phyloP scores from a whole-genome alignment of 2,888 invertebrate species.

The Anodontia alba region DNA sequence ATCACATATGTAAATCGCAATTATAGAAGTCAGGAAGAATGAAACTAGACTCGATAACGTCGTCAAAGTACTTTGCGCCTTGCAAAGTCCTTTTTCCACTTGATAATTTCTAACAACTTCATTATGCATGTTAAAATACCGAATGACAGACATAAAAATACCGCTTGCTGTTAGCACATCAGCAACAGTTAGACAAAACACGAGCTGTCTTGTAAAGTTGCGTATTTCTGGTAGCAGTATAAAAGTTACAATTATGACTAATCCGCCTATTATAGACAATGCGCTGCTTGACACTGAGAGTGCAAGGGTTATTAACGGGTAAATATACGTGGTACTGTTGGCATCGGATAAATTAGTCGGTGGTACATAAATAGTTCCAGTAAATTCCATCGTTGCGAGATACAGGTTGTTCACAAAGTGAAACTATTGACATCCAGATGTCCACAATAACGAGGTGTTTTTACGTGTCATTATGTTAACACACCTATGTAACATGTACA shows the following conservation, averaged over 20 bases:
- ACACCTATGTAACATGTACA: too few species aligned
- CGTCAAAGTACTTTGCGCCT: background rate
- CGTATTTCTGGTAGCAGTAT: slow-evolving; percentile 26
- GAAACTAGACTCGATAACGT: background rate
- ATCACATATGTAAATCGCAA: background rate
- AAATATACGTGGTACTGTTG: too few species aligned
- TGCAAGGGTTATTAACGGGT: background rate
- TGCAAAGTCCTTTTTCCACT: background rate
- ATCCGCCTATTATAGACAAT: slow-evolving; percentile 44
- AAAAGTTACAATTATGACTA: slow-evolving; percentile 43
- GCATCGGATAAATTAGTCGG: too few species aligned
- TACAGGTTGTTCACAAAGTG: too few species aligned
- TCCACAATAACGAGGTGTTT: too few species aligned
- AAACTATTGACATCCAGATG: too few species aligned
- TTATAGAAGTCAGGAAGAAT: background rate
- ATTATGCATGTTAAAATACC: background rate
- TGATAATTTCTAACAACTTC: background rate
- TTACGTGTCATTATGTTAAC: too few species aligned
- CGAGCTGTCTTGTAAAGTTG: slow-evolving; percentile 35
- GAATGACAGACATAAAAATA: background rate
- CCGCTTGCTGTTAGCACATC: slow-evolving; percentile 42
- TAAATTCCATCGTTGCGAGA: too few species aligned
- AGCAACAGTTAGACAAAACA: slow-evolving; percentile 48
- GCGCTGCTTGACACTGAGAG: slow-evolving; percentile 1
- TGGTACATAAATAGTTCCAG: too few species aligned